These are phyloP conservation scores for Rhagonycha lutea DNA, from an alignment of 2,888 invertebrate species.

Conservation along the genomic window DNA sequence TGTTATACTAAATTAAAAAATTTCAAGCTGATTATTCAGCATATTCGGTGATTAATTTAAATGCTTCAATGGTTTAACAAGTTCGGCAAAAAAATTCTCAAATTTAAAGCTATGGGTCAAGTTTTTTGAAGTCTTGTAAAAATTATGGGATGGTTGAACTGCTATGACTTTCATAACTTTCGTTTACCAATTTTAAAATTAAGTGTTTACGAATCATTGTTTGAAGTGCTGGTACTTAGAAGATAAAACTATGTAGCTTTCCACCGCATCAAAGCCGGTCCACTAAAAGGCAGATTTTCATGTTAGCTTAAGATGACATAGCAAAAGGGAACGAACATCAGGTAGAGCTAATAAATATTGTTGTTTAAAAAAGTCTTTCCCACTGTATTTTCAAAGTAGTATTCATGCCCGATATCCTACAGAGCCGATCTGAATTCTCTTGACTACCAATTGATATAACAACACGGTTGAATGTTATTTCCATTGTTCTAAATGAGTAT, in stretches of 20 bases:
- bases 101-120: background rate
- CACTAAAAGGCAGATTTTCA: background rate
- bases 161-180: background rate
- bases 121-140: background rate
- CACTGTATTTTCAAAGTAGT: background rate
- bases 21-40: background rate
- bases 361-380: background rate
- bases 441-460: background rate
- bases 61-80: background rate
- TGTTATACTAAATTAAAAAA: background rate
- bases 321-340: background rate
- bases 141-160: background rate
- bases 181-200: background rate
- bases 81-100: background rate
- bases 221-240: background rate
- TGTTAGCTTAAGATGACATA: background rate
- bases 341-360: background rate
- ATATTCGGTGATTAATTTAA: background rate
- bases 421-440: background rate
- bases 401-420: background rate
- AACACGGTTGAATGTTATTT: background rate
- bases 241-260: background rate
- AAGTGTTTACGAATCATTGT: background rate
- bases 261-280: background rate
- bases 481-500: background rate